These are phyloP conservation scores for Sebastes hubbsi DNA, from an alignment of 2,797 vertebrate genomes.

Conservation along the genomic window DNA sequence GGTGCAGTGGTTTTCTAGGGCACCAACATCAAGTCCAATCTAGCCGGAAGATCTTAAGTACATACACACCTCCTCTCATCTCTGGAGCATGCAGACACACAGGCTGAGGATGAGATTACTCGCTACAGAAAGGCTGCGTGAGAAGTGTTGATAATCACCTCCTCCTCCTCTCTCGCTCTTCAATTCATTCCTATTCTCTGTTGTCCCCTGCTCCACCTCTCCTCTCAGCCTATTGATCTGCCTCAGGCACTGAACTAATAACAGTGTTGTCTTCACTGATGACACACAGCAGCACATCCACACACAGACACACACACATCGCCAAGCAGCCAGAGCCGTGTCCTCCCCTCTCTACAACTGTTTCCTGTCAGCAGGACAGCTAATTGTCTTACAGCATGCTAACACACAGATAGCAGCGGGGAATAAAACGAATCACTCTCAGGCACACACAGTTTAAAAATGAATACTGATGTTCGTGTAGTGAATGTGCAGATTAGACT, in stretches of 20 bases:
- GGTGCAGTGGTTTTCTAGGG: slow-evolving; percentile 33
- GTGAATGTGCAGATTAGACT: background rate
- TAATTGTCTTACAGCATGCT: background rate
- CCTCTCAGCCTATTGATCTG: slow-evolving; percentile 39
- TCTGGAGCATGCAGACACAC: background rate
- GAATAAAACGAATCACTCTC: background rate
- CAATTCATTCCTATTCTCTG: slow-evolving; percentile 10
- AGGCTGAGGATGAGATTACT: background rate
- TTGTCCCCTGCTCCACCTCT: slow-evolving; percentile 3
- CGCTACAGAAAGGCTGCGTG: background rate
- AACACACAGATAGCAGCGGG: background rate
- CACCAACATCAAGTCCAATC: slow-evolving; percentile 14
- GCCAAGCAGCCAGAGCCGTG: background rate
- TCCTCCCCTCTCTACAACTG: background rate
- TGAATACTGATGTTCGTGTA: background rate
- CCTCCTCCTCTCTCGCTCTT: background rate
- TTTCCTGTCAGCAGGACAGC: slow-evolving; percentile 12
- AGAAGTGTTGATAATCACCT: slow-evolving; percentile 22
- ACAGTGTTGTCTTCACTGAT: slow-evolving; percentile 17
- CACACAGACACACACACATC: background rate
- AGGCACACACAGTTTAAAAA: background rate
- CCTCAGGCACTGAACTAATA: slow-evolving; percentile 20
- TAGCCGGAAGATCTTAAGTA: slow-evolving; percentile 3
- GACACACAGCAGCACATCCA: slow-evolving; percentile 23
- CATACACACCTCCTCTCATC: background rate